phyloP scores from a whole-genome alignment of 1,140 invertebrate genomes.

The Ostrea edulis region DNA sequence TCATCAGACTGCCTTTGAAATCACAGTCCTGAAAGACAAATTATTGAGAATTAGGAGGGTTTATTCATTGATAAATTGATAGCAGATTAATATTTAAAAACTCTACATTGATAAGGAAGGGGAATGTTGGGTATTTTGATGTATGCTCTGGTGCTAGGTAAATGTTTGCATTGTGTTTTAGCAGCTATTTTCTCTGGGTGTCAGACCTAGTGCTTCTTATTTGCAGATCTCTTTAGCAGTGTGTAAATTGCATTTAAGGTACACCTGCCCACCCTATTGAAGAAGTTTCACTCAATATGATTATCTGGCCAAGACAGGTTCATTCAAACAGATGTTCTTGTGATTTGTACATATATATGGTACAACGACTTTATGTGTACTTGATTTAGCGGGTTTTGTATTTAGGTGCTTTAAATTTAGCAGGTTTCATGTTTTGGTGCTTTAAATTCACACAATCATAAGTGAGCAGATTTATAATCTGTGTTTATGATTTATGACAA shows the following conservation, averaged over 20 bases:
- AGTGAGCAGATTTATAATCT: too few species aligned
- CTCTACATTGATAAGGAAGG: constrained; percentile 1
- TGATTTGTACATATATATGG: too few species aligned
- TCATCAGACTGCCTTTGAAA: constrained; percentile 15
- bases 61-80: constrained; percentile 36
- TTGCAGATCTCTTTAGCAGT: constrained; percentile 20
- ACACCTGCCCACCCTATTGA: not conserved
- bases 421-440: too few species aligned
- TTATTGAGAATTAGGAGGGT: constrained; percentile 16
- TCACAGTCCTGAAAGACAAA: constrained; percentile 27
- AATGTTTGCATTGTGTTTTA: constrained; percentile 33
- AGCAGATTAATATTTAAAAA: constrained; percentile 35
- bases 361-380: too few species aligned
- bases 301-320: not conserved
- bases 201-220: not conserved
- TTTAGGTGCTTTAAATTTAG: too few species aligned
- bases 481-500: too few species aligned
- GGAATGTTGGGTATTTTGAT: constrained; percentile 17
- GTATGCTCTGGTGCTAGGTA: constrained; percentile 1
- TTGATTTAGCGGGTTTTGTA: too few species aligned
- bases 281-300: not conserved
- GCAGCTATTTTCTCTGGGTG: constrained; percentile 11
- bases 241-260: constrained; percentile 33
- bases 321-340: not conserved
- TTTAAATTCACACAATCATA: too few species aligned